These are phyloP conservation scores for Caenorhabditis sp. DNA, from an alignment of 2,888 invertebrate species.

Conservation along the genomic window DNA sequence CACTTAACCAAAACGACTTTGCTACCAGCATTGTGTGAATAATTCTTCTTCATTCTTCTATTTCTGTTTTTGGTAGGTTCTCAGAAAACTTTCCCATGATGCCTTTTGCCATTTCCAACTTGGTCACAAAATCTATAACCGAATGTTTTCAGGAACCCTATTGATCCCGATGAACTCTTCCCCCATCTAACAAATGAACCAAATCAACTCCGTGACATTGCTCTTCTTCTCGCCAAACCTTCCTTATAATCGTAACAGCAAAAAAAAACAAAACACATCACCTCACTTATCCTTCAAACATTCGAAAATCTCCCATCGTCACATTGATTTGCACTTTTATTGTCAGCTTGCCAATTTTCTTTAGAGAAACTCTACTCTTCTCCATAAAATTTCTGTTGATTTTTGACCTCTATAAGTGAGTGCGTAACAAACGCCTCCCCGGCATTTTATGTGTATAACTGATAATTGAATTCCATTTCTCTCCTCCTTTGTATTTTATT, in stretches of 20 bases:
- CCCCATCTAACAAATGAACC: conserved; percentile 35
- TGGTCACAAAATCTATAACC: not conserved
- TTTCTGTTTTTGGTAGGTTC: conserved; percentile 43
- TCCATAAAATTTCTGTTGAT: conserved; percentile 15
- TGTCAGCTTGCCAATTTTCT: conserved; percentile 4
- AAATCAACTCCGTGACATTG: conserved; percentile 55
- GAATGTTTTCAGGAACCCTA: conserved; percentile 50
- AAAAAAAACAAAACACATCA: conserved; percentile 48
- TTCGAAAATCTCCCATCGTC: not conserved
- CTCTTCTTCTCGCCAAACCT: conserved; percentile 15
- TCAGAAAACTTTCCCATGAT: not conserved
- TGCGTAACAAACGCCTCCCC: conserved; percentile 22
- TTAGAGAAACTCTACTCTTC: not conserved
- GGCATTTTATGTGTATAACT: conserved; percentile 50
- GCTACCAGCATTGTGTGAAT: conserved; percentile 74
- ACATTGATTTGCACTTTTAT: conserved; percentile 22
- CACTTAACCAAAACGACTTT: conserved; percentile 69
- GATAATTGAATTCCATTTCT: conserved; percentile 20
- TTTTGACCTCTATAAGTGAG: conserved; percentile 23
- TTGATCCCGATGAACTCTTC: conserved; percentile 57
- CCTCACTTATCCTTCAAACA: not conserved
- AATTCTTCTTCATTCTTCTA: not conserved
- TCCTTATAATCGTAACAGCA: not conserved
- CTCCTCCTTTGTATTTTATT: conserved; percentile 15
- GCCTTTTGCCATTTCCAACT: not conserved